These are phyloP conservation scores for Lepidochitona cinerea DNA, from an alignment of 2,888 invertebrate species.

Conservation along the genomic window DNA sequence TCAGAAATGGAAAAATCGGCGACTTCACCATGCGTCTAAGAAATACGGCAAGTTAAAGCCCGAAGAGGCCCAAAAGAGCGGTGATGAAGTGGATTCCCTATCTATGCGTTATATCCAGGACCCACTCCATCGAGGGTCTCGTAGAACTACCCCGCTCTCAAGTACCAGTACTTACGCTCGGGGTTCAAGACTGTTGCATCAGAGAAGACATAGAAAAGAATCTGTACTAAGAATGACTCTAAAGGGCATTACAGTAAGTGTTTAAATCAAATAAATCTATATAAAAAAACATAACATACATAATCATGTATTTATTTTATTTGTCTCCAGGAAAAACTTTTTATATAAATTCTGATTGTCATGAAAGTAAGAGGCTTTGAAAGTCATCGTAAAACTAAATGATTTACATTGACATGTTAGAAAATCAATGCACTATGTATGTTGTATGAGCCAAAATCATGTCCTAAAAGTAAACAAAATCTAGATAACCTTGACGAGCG, in stretches of 20 bases:
- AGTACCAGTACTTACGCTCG: constrained; percentile 50
- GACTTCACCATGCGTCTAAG: constrained; percentile 67
- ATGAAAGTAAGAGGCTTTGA: too few species aligned
- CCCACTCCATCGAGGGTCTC: constrained; percentile 41
- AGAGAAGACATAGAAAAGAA: constrained; percentile 72
- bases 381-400: too few species aligned
- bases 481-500: too few species aligned
- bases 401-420: too few species aligned
- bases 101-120: constrained; percentile 47
- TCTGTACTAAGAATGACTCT: constrained; percentile 87
- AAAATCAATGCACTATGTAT: too few species aligned
- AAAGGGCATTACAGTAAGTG: constrained; percentile 73
- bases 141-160: constrained; percentile 50
- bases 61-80: constrained; percentile 24
- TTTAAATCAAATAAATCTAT: too few species aligned
- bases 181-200: constrained; percentile 23
- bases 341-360: too few species aligned
- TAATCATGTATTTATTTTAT: too few species aligned
- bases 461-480: too few species aligned
- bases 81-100: constrained; percentile 44
- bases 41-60: constrained; percentile 48
- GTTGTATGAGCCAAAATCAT: too few species aligned
- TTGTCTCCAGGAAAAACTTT: too few species aligned
- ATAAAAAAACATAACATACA: too few species aligned
- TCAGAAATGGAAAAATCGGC: constrained; percentile 81